phyloP scores from a whole-genome alignment of 2,797 vertebrate genomes.

The Thaleichthys pacificus region DNA sequence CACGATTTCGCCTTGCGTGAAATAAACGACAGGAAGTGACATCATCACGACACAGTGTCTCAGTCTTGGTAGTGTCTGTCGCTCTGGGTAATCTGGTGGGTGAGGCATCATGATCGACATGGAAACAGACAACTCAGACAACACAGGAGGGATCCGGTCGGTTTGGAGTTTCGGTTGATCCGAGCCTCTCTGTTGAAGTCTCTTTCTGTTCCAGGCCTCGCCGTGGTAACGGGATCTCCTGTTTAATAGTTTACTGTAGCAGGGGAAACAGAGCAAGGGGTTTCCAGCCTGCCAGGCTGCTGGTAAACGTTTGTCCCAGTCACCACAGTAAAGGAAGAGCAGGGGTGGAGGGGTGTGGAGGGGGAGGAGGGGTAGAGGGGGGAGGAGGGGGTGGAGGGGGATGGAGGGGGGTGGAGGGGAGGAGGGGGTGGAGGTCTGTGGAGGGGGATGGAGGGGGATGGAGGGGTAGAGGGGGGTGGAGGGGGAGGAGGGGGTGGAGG shows the following conservation, averaged over 20 bases:
- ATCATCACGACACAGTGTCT: constrained; percentile 19
- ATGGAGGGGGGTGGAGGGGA: no score
- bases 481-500: no score
- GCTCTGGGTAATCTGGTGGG: constrained; percentile 40
- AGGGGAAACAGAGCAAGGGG: constrained; percentile 61
- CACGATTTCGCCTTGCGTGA: constrained; percentile 34
- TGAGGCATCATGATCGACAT: constrained; percentile 34
- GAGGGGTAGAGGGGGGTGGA: no score
- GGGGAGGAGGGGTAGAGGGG: no score
- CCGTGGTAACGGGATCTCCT: constrained; percentile 70
- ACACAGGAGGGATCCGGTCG: constrained; percentile 17
- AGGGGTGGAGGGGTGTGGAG: constrained; percentile 46
- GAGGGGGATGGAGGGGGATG: no score
- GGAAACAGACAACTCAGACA: not conserved
- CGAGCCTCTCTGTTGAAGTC: constrained; percentile 52
- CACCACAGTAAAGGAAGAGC: constrained; percentile 71
- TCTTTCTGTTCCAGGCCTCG: constrained; percentile 52
- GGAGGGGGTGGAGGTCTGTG: no score
- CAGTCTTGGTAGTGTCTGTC: constrained; percentile 21
- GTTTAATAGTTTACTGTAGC: constrained; percentile 71
- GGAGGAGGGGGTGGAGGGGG: no score
- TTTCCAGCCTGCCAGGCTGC: constrained; percentile 71
- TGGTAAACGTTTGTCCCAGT: constrained; percentile 70
- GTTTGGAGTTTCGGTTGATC: constrained; percentile 28
- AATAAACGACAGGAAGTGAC: constrained; percentile 34